phyloP scores from a whole-genome alignment of 2,888 invertebrate species.

The Dexiosoma caninum region DNA sequence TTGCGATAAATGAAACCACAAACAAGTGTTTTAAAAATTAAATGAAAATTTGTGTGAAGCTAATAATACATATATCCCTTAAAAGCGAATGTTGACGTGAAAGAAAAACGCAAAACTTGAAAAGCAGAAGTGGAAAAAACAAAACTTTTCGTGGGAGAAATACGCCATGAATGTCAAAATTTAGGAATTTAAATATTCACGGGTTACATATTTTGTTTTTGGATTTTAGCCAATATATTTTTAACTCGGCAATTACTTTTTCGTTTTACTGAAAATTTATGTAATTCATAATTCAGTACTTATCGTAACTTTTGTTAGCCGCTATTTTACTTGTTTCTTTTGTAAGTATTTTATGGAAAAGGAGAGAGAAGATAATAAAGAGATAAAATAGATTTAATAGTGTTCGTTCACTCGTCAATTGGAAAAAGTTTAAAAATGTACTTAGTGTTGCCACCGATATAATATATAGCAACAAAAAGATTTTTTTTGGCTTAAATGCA shows the following conservation, averaged over 20 bases:
- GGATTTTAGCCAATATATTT: slow-evolving; percentile 59
- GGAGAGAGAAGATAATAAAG: slow-evolving; percentile 15
- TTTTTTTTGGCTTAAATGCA: too few species aligned
- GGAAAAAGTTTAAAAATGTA: slow-evolving; percentile 41
- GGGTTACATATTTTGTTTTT: slow-evolving; percentile 41
- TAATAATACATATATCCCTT: not conserved
- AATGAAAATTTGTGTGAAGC: slow-evolving; percentile 36
- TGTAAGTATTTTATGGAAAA: not conserved
- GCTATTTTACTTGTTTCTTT: slow-evolving; percentile 41
- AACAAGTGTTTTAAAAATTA: not conserved
- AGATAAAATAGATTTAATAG: not conserved
- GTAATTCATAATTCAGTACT: slow-evolving; percentile 52
- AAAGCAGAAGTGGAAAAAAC: slow-evolving; percentile 20
- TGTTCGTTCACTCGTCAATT: not conserved
- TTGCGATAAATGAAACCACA: not conserved
- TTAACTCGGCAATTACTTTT: slow-evolving; percentile 22
- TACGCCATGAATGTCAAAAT: slow-evolving; percentile 41
- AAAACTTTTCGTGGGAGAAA: slow-evolving; percentile 15
- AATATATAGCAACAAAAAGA: too few species aligned
- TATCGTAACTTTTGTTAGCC: slow-evolving; percentile 52
- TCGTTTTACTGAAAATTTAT: slow-evolving; percentile 44
- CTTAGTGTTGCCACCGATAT: too few species aligned
- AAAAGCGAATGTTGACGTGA: slow-evolving; percentile 48
- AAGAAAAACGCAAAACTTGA: slow-evolving; percentile 40
- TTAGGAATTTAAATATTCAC: slow-evolving; percentile 47